Evolutionary conservation across 2,888 invertebrate species (phyloP), one percentile per base, ranked within the genome.

Genomic region (Calameuta filiformis): DNA sequence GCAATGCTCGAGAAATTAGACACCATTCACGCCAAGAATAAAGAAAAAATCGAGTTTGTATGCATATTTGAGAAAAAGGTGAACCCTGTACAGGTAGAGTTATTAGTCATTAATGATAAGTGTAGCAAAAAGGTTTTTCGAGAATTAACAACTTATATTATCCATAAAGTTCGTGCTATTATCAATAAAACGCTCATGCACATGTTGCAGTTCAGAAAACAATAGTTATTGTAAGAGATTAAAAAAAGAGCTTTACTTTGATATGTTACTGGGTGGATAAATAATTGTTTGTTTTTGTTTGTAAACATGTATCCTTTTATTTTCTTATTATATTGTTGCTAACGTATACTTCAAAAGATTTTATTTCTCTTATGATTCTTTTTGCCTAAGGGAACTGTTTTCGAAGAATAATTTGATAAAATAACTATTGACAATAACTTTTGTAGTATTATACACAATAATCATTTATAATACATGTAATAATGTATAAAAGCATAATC

Each of bases 71-170:
- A 86, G 34, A 88, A 89, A 37, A 83, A 80, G 31, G 77, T 81
- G 3, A 83, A 88, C 35, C 89, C 91, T 3, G 81, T 86, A 15
- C 78, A 86, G 12, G 81, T 92, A 71, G 33, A 81, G 11, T 75
- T 92, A 34, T 84, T 80, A n/a, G 83, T 90, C 12, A 77, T 9
- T 23, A 78, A 91, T 83, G 80, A 86, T 33, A 77, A 85, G 31
- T 83, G 86, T 35, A 85, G 85, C 40, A 89, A 89, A 68, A 86
- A 88, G 35, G 79, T 85, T 77, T 92, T 91, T 81, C 83, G 81
- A 69, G 84, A 88, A 12, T 88, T 92, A 73, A 81, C 84, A 1
- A 23, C 71, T 33, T 91, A 88, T 81, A 82, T 91, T 15, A 81
- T 77, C 4, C 81, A 31, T 31, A 89, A 88, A 81, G 83, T 92